Evolutionary conservation across 2,113 vertebrate genomes (phyloP).

Genomic region (Tauraco erythrolophus): DNA sequence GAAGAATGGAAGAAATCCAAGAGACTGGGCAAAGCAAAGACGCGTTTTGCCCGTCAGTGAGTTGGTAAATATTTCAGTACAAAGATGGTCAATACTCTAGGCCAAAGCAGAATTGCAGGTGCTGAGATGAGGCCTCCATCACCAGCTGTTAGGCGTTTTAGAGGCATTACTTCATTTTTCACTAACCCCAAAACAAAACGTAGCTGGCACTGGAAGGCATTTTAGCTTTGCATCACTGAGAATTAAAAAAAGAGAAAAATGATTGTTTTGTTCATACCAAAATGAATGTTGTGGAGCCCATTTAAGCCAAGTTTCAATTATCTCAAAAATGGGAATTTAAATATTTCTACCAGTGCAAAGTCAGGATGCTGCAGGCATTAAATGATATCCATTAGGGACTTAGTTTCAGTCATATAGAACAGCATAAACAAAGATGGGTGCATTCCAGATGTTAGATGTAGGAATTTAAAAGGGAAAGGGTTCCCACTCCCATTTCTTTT

Average conservation of each 20-base stretch:
- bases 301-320: constrained; percentile 32
- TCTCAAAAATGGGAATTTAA: constrained; percentile 27
- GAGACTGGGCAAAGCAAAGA: neutral
- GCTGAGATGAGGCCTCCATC: neutral
- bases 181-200: neutral
- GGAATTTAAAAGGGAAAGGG: neutral
- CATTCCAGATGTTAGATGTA: neutral
- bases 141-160: constrained; percentile 32
- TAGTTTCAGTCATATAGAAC: neutral
- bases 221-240: neutral
- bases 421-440: neutral
- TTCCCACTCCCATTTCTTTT: neutral
- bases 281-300: neutral
- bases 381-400: neutral
- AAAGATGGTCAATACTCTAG: neutral
- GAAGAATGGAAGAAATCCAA: neutral
- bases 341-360: constrained; percentile 15
- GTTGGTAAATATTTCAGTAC: neutral
- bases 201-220: neutral
- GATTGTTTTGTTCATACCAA: constrained; percentile 18
- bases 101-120: constrained; percentile 3
- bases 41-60: neutral
- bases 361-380: neutral
- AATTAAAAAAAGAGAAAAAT: constrained; percentile 28
- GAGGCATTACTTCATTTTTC: constrained; percentile 35